Evolutionary conservation across 2,113 vertebrate species (phyloP), one percentile per base, ranked within the genome.

Genomic region (Heterotilapia buettikoferi): DNA sequence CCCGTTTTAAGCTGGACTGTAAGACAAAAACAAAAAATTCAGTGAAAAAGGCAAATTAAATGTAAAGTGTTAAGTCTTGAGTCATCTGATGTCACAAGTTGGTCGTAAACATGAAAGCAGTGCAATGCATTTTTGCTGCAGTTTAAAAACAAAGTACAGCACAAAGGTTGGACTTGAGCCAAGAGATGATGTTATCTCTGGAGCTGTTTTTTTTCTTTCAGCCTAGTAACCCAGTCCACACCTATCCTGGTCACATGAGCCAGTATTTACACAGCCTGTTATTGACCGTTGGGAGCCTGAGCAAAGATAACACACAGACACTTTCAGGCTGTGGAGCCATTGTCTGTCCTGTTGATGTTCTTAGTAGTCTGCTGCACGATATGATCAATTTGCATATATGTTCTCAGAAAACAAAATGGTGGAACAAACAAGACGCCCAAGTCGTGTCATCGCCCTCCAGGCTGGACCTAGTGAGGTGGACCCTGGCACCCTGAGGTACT

Each of bases 381-480:
- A 45, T 52, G 18, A 59, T n/a, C 8, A 3, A 84, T 88, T 87
- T 86, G 47, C 38, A 82, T 91, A 80, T 91, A 6, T 89, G 29
- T 83, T 31, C 24, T 33, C 87, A 96, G 96, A 83, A 86, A 90
- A 90, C 86, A 95, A 88, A 18, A 97, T 96, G 96, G 96, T 96
- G 92, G 95, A 95, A 80, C 95, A 96, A 85, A 94, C 89, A 29
- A 94, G 94, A 89, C 68, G 83, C 61, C 79, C 54, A 3, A 89
- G 76, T 24, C 90, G 31, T 10, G 93, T 83, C 7, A 90, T 92
- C 14, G 88, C 87, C 83, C 91, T 93, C 93, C 95, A 93, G 96
- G 95, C 96, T 96, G 96, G 96, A 93, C 95, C 95, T 95, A 92
- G 91, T 29, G 95, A 94, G 89, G 91, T 90, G 73, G 91, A 90